These are phyloP conservation scores for Melitaea cinxia DNA, from an alignment of 1,140 invertebrate species.

Conservation along the genomic window DNA sequence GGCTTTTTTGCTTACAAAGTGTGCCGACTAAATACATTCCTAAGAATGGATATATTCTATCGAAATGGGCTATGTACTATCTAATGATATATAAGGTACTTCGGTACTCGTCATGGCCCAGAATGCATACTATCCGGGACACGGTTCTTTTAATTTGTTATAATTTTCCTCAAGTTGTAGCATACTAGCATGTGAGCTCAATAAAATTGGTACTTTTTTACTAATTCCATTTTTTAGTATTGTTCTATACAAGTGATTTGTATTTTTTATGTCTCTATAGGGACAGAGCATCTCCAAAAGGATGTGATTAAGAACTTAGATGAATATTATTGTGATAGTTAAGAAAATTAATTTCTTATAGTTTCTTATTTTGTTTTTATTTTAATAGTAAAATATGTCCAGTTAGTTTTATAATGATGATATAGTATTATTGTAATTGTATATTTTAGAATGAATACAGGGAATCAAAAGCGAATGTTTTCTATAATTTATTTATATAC, in stretches of 20 bases:
- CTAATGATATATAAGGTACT: no score
- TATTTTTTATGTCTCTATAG: no score
- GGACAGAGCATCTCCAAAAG: no score
- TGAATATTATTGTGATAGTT: constrained; percentile 26
- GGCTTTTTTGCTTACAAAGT: no score
- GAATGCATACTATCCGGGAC: no score
- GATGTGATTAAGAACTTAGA: constrained; percentile 1
- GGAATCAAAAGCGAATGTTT: constrained; percentile 24
- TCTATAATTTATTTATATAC: constrained; percentile 44
- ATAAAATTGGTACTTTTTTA: not conserved
- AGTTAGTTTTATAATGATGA: not conserved
- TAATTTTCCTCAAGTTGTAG: no score
- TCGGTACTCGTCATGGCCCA: no score
- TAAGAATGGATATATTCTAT: no score
- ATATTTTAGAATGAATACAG: constrained; percentile 18
- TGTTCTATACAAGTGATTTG: not conserved
- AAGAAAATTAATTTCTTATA: constrained; percentile 23
- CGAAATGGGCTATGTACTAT: no score
- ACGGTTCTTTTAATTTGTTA: no score
- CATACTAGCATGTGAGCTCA: no score
- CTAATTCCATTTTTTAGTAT: not conserved
- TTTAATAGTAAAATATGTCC: constrained; percentile 19
- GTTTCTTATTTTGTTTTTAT: not conserved
- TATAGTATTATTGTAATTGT: constrained; percentile 8
- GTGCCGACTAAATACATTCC: no score